A percentile compares a stretch with the other conserved stretches of the same genome.
phyloP scores from a whole-genome alignment of 2,113 vertebrate species.

The Procavia capensis region DNA sequence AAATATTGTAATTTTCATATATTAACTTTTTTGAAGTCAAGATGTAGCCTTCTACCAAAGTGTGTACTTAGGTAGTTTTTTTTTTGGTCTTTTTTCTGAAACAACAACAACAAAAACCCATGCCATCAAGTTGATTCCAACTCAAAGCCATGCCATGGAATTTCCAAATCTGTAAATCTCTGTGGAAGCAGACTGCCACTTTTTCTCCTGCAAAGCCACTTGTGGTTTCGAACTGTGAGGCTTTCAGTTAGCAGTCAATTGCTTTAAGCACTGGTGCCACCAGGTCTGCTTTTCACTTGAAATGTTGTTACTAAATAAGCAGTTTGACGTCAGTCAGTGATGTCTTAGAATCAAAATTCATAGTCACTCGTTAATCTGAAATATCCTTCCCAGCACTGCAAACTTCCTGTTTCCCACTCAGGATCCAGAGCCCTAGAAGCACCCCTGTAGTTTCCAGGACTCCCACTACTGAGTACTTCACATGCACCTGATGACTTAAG shows the following conservation, averaged over 20 bases:
- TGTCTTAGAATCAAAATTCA: slow-evolving; percentile 12
- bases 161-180: too few species aligned
- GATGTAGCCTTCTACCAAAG: neutral
- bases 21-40: slow-evolving; percentile 33
- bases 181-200: too few species aligned
- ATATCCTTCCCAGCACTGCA: neutral
- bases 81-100: slow-evolving; percentile 10
- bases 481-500: neutral
- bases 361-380: neutral
- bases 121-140: too few species aligned
- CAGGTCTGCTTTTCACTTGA: neutral
- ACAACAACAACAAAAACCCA: too few species aligned
- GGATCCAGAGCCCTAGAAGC: neutral
- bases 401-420: neutral
- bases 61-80: neutral
- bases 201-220: too few species aligned
- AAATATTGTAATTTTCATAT: neutral
- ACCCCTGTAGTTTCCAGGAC: neutral
- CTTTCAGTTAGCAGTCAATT: too few species aligned
- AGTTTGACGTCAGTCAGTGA: neutral
- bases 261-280: too few species aligned
- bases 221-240: too few species aligned
- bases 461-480: neutral
- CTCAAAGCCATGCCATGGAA: too few species aligned
- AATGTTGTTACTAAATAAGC: slow-evolving; percentile 35